Evolutionary conservation across 2,113 vertebrate species (phyloP), one percentile per base, ranked within the genome.

Genomic region (Rhegmatorhina hoffmannsi): DNA sequence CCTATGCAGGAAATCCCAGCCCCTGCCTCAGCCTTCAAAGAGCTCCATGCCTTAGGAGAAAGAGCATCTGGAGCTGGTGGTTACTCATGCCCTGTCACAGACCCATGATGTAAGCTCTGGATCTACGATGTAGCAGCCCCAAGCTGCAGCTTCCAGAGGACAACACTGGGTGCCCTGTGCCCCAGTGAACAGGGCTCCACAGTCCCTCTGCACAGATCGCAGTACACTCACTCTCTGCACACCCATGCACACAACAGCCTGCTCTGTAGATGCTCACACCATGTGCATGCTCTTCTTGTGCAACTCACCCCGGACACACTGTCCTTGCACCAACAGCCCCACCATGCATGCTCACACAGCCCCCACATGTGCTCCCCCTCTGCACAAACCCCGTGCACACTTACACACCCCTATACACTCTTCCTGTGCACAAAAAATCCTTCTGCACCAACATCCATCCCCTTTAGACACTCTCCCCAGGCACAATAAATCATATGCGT

Each of bases 1-100:
- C 25, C 10, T 11, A 2, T 2, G 5, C 26, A 9, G 4, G 23
- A 29, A 62, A 49, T 16, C 11, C 25, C 1, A 2, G 38, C 3
- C 12, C 29, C 26, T 0, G 0, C 12, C 13, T 29, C 4, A 0
- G 3, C 2, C 6, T 8, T 33, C 3, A 38, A 90, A 63, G 9
- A 56, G 24, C 47, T 7, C 6, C 1, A 2, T 16, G 15, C 58
- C 29, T 2, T 1, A 77, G 83, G 31, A 94, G 36, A 53, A 63
- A 47, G 13, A 44, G 40, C 0, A 0, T 29, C 24, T 74, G 56
- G 13, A 18, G n/a, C 40, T 49, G n/a, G 17, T 49, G 53, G 21
- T 74, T 4, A 0, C 10, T 34, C 20, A 21, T 2, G 16, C 13
- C 40, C 11, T 9, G 12, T 52, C 25, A 52, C 4, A 1, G 36